Evolutionary conservation across 1,140 invertebrate genomes (phyloP).

Genomic region (Lucilia sericata): DNA sequence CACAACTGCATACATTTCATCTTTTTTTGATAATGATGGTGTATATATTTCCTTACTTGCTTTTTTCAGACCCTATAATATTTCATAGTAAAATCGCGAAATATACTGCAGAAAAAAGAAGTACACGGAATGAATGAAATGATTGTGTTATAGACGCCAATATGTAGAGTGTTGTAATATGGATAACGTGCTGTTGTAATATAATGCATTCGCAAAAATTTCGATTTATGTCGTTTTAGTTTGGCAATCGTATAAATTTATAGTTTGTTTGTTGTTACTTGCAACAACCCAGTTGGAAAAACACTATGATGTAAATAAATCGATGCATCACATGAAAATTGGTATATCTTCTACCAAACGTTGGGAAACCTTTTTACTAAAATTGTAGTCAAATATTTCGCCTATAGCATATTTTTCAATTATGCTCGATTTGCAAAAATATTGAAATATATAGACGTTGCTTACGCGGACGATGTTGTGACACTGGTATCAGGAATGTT

Average conservation of each 20-base stretch:
- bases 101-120: background rate
- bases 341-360: no score
- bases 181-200: background rate
- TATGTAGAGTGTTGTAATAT: background rate
- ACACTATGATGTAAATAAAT: no score
- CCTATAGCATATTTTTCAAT: no score
- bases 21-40: background rate
- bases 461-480: no score
- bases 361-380: no score
- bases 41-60: background rate
- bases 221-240: conserved; percentile 41
- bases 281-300: no score
- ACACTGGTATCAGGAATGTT: no score
- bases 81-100: conserved; percentile 34
- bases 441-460: no score
- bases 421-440: no score
- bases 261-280: background rate
- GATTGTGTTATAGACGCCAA: background rate
- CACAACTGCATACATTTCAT: conserved; percentile 33
- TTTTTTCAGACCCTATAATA: conserved; percentile 10
- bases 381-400: no score
- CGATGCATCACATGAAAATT: no score
- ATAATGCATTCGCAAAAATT: conserved; percentile 36
- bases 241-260: conserved; percentile 40
- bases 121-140: background rate